Evolutionary conservation across 2,888 invertebrate genomes (phyloP), one percentile per base, ranked within the genome.

Genomic region (Agonopterix alstromeriana): DNA sequence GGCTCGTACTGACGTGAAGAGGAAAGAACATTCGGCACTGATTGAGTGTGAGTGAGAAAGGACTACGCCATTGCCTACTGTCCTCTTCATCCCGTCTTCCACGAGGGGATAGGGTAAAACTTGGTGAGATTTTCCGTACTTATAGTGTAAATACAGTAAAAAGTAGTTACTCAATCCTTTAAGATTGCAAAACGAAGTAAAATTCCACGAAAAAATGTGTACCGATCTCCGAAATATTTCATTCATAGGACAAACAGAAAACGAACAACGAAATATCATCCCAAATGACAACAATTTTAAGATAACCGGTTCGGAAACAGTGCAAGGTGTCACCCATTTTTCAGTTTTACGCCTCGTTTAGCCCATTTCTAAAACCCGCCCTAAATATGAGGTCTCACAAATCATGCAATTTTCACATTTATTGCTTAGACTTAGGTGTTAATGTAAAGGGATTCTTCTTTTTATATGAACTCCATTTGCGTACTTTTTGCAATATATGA

Each of bases 241-340:
- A 27, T 27, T 5, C 27, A 27, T 27, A 17, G 1, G 2, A 17
- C 4, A 2, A 59, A 55, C 48, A 55, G 59, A 52, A 61, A 62
- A 66, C 57, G 17, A 51, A 3, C 5, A 3, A 27, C 5, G 27
- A 27, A 27, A 27, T 27, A 27, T 27, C 2, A 27, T 27, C 27
- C 27, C 54, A 58, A 61, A 53, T 63, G 65, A 63, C 70, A 63
- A 27, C 66, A 65, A 64, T 62, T 65, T 58, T 56, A 62, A 68
- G 71, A 74, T 70, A 72, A 68, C 54, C 65, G 56, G 53, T 65
- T 69, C 55, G 68, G 70, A 70, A 77, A 69, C 66, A 65, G 62
- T 67, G 70, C 78, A 77, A 80, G 79, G 76, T 79, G 78, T 69
- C 70, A 63, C 70, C 70, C 75, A 82, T 83, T 82, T 79, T 73